phyloP scores from a whole-genome alignment of 2,888 invertebrate genomes.

The Dryocosmus kuriphilus region DNA sequence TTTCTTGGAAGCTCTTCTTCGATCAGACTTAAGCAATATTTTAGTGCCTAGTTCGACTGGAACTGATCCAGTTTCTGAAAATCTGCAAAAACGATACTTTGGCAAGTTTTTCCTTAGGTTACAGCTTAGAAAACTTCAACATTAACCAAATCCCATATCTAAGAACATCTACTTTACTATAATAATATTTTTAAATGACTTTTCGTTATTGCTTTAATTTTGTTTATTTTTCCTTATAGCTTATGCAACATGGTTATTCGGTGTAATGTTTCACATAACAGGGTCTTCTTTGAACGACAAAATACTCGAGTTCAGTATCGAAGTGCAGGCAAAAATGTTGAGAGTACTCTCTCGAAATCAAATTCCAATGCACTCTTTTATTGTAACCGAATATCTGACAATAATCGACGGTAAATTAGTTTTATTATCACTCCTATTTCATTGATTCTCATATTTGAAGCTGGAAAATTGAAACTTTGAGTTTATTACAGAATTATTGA shows the following conservation, averaged over 20 bases:
- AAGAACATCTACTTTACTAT: too few species aligned
- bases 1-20: conserved; percentile 79
- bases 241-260: conserved; percentile 84
- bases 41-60: conserved; percentile 65
- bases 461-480: conserved; percentile 54
- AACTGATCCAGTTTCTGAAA: conserved; percentile 55
- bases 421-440: background rate
- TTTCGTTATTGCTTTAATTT: background rate
- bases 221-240: conserved; percentile 70
- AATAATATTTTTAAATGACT: background rate
- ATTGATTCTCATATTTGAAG: background rate
- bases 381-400: conserved; percentile 65
- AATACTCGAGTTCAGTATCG: conserved; percentile 64
- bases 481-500: conserved; percentile 30
- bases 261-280: conserved; percentile 83
- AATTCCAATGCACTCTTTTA: conserved; percentile 63
- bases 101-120: conserved; percentile 57
- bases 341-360: conserved; percentile 68
- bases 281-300: conserved; percentile 75
- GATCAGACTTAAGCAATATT: conserved; percentile 67
- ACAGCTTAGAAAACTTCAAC: background rate
- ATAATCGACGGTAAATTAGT: conserved; percentile 66
- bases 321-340: conserved; percentile 72
- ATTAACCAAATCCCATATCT: too few species aligned
- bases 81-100: conserved; percentile 63